Conservation (phyloP, 2,797 vertebrate species). For the Brachymystax lenok region DNA sequence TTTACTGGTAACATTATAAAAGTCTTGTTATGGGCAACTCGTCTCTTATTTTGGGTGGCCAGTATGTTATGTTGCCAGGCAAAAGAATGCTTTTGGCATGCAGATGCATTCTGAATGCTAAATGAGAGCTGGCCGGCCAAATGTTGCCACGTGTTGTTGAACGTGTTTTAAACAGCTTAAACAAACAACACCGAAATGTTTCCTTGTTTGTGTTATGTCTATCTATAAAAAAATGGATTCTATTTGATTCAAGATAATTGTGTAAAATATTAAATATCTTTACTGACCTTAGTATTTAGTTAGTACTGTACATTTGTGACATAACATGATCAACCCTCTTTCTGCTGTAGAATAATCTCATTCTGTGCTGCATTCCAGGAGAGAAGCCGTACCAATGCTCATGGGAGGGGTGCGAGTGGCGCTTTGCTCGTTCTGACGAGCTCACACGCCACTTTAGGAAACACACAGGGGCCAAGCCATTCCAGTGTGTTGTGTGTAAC, state of each 20-base stretch:
- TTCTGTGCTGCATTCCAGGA: constrained; percentile 73
- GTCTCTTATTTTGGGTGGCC: constrained; percentile 48
- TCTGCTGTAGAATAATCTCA: background rate
- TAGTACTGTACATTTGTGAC: background rate
- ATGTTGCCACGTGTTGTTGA: constrained; percentile 58
- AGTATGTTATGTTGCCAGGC: constrained; percentile 62
- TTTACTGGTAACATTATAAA: constrained; percentile 28
- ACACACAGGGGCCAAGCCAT: constrained; percentile 95
- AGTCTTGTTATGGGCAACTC: constrained; percentile 9
- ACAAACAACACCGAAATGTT: background rate
- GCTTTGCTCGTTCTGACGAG: constrained; percentile 95
- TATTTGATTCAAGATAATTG: too few species aligned
- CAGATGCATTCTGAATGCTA: constrained; percentile 45
- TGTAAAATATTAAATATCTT: too few species aligned
- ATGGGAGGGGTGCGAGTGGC: constrained; percentile 97
- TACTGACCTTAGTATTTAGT: background rate
- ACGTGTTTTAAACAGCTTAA: constrained; percentile 37
- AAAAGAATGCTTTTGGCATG: constrained; percentile 54
- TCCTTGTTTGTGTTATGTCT: background rate
- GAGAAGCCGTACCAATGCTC: constrained; percentile 97
- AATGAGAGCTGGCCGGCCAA: constrained; percentile 49
- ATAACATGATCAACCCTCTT: background rate
- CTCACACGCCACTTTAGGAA: constrained; percentile 97
- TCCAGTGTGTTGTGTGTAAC: constrained; percentile 91
- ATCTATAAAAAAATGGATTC: too few species aligned